Percentiles rank a stretch among this genome's conserved stretches.
Evolutionary conservation across 2,888 invertebrate species (phyloP).

Genomic region (Glyphotaelius pellucidus): DNA sequence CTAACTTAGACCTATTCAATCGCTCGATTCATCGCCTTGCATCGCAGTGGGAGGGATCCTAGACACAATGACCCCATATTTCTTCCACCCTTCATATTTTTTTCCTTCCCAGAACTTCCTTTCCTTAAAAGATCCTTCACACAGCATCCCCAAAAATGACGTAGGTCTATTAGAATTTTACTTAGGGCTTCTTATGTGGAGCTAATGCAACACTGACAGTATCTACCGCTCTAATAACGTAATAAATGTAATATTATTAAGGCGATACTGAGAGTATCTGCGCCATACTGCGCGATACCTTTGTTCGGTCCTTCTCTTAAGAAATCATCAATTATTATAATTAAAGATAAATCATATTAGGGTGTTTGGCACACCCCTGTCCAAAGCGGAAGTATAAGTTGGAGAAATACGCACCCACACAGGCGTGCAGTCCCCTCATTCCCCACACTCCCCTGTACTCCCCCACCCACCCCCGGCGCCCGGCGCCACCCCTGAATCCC

Average conservation of each 20-base stretch:
- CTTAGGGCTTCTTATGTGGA: too few relatives aligned
- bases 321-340: not conserved
- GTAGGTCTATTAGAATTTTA: too few relatives aligned
- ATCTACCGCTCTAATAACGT: too few relatives aligned
- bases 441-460: not conserved
- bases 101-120: too few relatives aligned
- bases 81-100: too few relatives aligned
- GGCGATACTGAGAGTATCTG: not conserved
- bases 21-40: too few relatives aligned
- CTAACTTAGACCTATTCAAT: too few relatives aligned
- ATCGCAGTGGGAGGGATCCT: too few relatives aligned
- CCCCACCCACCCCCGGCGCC: not conserved
- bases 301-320: not conserved
- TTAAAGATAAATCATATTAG: not conserved
- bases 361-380: slow-evolving; percentile 12
- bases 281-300: not conserved
- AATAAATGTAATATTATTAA: not conserved
- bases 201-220: too few relatives aligned
- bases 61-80: too few relatives aligned
- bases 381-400: slow-evolving; percentile 42
- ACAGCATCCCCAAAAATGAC: too few relatives aligned
- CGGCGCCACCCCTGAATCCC: not conserved
- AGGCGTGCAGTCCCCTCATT: not conserved
- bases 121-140: too few relatives aligned
- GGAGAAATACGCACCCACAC: slow-evolving; percentile 44